A percentile compares a stretch with the other conserved stretches of the same genome.
Evolutionary conservation across 1,140 invertebrate species (phyloP).

Genomic region (Calliopsis andreniformis): DNA sequence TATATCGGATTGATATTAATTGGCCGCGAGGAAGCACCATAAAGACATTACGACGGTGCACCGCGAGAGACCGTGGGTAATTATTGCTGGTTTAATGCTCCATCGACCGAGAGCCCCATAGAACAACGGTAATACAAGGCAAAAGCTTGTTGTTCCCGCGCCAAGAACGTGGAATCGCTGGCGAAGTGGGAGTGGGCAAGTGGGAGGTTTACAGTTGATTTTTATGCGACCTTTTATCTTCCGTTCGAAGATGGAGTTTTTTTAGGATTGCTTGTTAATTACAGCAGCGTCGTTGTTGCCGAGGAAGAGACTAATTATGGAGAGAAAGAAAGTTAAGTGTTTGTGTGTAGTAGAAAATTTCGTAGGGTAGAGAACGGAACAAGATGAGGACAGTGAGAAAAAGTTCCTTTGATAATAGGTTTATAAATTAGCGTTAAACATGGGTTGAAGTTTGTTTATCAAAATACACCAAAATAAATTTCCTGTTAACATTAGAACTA

Average conservation of each 20-base stretch:
- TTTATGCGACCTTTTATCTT: slow-evolving; percentile 51
- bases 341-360: not conserved
- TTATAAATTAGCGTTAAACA: too few relatives aligned
- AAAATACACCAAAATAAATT: too few relatives aligned
- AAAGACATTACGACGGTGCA: slow-evolving; percentile 67
- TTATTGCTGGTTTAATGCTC: slow-evolving; percentile 69
- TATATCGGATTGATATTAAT: slow-evolving; percentile 71
- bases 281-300: not conserved
- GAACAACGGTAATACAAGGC: slow-evolving; percentile 25
- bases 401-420: too few relatives aligned
- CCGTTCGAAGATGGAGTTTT: not conserved
- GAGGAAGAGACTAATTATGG: not conserved
- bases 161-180: not conserved
- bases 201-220: slow-evolving; percentile 36
- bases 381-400: too few relatives aligned
- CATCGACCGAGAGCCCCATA: slow-evolving; percentile 57
- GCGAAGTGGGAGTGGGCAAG: not conserved
- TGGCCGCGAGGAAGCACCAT: slow-evolving; percentile 62
- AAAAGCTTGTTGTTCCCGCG: slow-evolving; percentile 41
- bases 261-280: slow-evolving; percentile 15
- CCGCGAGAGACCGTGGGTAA: slow-evolving; percentile 56
- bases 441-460: too few relatives aligned
- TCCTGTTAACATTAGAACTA: too few relatives aligned
- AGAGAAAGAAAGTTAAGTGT: not conserved
- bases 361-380: too few relatives aligned